phyloP scores from a whole-genome alignment of 2,888 invertebrate species.

The Shargacucullia verbasci region DNA sequence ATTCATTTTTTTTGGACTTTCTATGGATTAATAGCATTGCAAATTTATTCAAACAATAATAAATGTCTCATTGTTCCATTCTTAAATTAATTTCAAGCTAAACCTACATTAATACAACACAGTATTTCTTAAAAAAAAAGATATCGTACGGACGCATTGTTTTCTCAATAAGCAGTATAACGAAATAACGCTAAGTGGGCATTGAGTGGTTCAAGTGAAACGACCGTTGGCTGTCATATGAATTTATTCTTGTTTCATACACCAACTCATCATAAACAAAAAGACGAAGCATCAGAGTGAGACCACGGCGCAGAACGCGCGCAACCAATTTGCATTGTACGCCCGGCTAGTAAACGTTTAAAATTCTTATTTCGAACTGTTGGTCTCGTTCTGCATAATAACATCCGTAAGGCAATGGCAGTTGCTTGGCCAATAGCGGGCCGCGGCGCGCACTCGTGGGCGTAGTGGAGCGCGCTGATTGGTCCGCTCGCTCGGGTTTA shows the following conservation, averaged over 20 bases:
- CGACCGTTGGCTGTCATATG: slow-evolving; percentile 69
- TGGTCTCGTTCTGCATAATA: slow-evolving; percentile 88
- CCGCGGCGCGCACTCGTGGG: slow-evolving; percentile 82
- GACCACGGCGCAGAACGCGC: slow-evolving; percentile 79
- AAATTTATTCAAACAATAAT: background rate
- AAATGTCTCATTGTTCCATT: background rate
- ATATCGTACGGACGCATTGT: slow-evolving; percentile 60
- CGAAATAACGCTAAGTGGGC: slow-evolving; percentile 68
- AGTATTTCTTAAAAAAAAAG: slow-evolving; percentile 39
- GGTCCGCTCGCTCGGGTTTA: slow-evolving; percentile 79
- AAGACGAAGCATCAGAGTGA: slow-evolving; percentile 77
- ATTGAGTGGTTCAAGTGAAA: slow-evolving; percentile 68
- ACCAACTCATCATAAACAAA: slow-evolving; percentile 71
- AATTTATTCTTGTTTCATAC: slow-evolving; percentile 72
- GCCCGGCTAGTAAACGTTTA: slow-evolving; percentile 85
- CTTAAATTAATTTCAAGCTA: background rate
- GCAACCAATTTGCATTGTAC: slow-evolving; percentile 87
- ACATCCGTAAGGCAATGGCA: slow-evolving; percentile 88
- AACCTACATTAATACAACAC: background rate
- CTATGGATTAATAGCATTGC: background rate
- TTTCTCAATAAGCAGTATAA: slow-evolving; percentile 65
- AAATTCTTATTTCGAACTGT: slow-evolving; percentile 86
- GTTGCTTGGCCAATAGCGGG: slow-evolving; percentile 86
- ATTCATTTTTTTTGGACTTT: background rate
- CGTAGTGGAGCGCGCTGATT: slow-evolving; percentile 79